Evolutionary conservation across 2,888 invertebrate genomes (phyloP).

Genomic region (Microchrysa polita): DNA sequence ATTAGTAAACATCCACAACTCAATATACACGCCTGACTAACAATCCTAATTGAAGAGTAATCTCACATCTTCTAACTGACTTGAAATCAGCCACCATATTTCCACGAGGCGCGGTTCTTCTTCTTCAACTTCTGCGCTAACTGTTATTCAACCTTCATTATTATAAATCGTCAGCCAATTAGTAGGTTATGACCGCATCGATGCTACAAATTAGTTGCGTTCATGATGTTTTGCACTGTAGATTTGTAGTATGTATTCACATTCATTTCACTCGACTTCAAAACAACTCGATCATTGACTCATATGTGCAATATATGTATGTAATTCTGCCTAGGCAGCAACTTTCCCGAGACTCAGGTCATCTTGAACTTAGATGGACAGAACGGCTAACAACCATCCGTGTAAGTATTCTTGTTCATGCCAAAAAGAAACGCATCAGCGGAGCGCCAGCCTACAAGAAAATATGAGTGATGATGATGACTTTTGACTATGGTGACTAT

Average conservation of each 20-base stretch:
- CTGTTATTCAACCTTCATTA: conserved; percentile 34
- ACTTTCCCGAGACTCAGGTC: background rate
- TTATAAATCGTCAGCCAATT: conserved; percentile 32
- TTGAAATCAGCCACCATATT: background rate
- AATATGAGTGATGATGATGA: background rate
- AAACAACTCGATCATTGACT: background rate
- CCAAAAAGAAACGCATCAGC: background rate
- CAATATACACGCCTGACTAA: background rate
- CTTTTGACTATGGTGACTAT: background rate
- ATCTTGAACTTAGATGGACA: background rate
- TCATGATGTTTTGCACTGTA: background rate
- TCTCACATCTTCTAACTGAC: background rate
- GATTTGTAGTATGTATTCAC: background rate
- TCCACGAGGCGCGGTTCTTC: background rate
- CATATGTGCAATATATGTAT: background rate
- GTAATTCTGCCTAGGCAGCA: too few species aligned
- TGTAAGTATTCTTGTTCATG: too few species aligned
- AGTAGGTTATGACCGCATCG: conserved; percentile 13
- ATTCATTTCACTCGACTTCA: background rate
- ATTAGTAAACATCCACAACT: background rate
- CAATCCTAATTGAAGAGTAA: background rate
- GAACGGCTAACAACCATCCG: background rate
- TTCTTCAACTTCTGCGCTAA: conserved; percentile 20
- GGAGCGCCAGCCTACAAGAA: conserved; percentile 1
- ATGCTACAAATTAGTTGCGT: conserved; percentile 10